Base-by-base conservation (phyloP, 2,888 invertebrate genomes). In the Dorcus parallelipipedus region DNA sequence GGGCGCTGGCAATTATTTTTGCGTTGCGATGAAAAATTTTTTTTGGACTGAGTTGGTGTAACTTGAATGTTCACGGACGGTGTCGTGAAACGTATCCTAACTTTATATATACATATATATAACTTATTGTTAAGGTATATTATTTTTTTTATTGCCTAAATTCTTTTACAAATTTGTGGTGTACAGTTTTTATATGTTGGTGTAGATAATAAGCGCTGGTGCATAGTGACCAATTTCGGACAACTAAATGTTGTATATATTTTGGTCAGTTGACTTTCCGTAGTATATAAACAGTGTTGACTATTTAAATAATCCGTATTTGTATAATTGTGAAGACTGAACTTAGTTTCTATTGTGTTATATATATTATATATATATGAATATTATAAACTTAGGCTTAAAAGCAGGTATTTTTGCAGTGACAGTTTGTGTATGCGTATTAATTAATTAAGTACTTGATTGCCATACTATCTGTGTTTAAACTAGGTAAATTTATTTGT, bases 261-360 rank as follows among this genome's bases (percentile, higher is more conserved):
- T 75, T 76, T 76, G 75, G 75, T 76, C 75, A 74, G 75, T 75
- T 75, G 71, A 73, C 74, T 73, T 70, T 73, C 73, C 73, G 72
- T 76, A 75, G 73, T 72, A 71, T 72, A 71, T 73, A 43, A 20
- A 50, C 49, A 54, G 56, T 54, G 54, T 57, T 50, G 54, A 60
- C 49, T 48, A 47, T 52, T 45, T 47, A 52, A 56, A 42, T 54
- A 60, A 56, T 53, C 54, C 71, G 74, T 77, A 75, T 73, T 76
- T 76, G 75, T 77, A 76, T 76, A 75, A 77, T 73, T 75, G 74
- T 75, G 73, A 77, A 66, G 77, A 77, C 77, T 77, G 77, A 76
- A 76, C 69, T 71, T 76, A 76, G 75, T 75, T 77, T 76, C 74
- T 76, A 76, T 76, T 76, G 76, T 76, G 76, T 77, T 71, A 68